Conservation (phyloP, 2,797 vertebrate genomes). For the Dicrostonyx torquatus region DNA sequence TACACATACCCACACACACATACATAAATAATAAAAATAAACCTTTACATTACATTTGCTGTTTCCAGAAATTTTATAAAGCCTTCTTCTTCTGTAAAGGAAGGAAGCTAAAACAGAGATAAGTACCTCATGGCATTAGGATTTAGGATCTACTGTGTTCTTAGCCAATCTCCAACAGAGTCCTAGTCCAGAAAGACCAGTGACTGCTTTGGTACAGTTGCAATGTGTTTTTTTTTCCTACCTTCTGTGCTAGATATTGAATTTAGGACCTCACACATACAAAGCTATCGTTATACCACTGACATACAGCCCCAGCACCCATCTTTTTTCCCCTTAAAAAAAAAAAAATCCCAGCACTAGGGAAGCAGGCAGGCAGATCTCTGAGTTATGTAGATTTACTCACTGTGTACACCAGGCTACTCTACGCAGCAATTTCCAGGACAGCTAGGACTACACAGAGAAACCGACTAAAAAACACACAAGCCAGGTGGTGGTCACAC, state of each 20-base stretch:
- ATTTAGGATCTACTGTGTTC: background rate
- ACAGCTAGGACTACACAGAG: too few relatives aligned
- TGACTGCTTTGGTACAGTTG: background rate
- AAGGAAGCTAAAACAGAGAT: background rate
- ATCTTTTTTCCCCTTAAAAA: constrained; percentile 24
- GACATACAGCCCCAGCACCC: background rate
- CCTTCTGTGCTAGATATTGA: background rate
- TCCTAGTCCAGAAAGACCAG: background rate
- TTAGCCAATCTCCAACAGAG: constrained; percentile 28
- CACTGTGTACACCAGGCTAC: too few relatives aligned
- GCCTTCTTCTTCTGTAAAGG: background rate
- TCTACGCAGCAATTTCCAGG: too few relatives aligned
- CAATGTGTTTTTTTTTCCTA: background rate
- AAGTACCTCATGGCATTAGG: background rate
- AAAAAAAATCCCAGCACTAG: background rate
- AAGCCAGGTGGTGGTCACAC: too few relatives aligned
- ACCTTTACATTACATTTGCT: background rate
- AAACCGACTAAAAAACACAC: too few relatives aligned
- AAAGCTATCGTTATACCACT: background rate
- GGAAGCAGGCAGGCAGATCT: background rate
- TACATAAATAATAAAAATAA: background rate
- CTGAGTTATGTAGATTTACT: too few relatives aligned
- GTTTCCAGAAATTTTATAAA: constrained; percentile 11
- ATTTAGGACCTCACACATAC: background rate
- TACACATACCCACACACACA: background rate